Conservation (phyloP, 2,797 vertebrate genomes). For the Ctenochaetus hawaiiensis region DNA sequence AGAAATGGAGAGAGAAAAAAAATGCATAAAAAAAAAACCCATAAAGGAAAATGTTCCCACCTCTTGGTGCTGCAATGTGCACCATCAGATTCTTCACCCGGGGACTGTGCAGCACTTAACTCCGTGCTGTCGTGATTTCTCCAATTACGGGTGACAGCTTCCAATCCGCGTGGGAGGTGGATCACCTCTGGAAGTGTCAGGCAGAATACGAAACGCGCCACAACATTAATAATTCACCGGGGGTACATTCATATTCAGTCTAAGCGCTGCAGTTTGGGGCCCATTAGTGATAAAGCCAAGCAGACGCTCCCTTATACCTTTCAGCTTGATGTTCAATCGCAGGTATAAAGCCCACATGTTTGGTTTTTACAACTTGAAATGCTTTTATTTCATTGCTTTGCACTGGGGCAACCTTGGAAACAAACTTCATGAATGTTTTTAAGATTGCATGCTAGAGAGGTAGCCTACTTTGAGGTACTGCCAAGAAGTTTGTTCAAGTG, state of each 20-base stretch:
- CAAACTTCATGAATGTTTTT: constrained; percentile 66
- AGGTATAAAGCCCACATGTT: constrained; percentile 73
- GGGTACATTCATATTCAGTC: constrained; percentile 82
- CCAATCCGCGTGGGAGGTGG: constrained; percentile 84
- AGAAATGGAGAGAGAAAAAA: constrained; percentile 12
- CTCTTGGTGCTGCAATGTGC: constrained; percentile 72
- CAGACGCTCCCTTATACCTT: constrained; percentile 74
- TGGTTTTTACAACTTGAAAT: constrained; percentile 66
- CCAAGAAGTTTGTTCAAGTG: constrained; percentile 41
- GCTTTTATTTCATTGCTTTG: constrained; percentile 68
- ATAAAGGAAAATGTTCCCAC: constrained; percentile 68
- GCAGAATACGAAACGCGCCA: constrained; percentile 81
- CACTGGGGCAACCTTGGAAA: constrained; percentile 31
- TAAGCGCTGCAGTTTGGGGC: constrained; percentile 84
- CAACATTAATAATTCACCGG: constrained; percentile 87
- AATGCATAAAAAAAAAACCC: constrained; percentile 34
- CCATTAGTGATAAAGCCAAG: constrained; percentile 85
- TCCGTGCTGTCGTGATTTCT: constrained; percentile 84
- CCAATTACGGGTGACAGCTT: constrained; percentile 87
- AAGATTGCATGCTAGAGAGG: constrained; percentile 26
- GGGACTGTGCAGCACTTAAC: constrained; percentile 86
- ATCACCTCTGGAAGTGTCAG: constrained; percentile 84
- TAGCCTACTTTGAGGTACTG: constrained; percentile 35
- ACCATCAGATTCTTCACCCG: constrained; percentile 82
- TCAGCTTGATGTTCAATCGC: constrained; percentile 74